Conservation (phyloP, 2,888 invertebrate genomes). For the Ryuthela nishihirai region DNA sequence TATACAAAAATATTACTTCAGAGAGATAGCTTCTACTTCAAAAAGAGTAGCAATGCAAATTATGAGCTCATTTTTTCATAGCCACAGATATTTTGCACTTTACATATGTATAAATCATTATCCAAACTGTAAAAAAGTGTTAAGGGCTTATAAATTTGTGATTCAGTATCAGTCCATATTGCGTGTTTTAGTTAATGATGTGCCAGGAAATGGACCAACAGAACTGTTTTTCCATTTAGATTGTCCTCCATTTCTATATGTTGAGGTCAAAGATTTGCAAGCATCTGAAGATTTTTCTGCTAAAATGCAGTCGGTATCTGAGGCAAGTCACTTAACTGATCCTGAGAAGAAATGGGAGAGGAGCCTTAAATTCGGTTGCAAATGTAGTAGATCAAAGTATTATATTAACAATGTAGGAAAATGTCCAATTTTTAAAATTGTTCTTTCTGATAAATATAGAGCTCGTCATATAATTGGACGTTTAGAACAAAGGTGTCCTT, state of each 20-base stretch:
- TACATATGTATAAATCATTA: constrained; percentile 12
- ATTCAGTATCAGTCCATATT: constrained; percentile 15
- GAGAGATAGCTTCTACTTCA: background rate
- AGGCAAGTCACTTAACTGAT: too few relatives aligned
- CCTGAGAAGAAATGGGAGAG: constrained; percentile 23
- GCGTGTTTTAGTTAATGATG: constrained; percentile 9
- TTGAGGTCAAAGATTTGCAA: constrained; percentile 1
- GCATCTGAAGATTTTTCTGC: too few relatives aligned
- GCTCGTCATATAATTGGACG: constrained; percentile 21
- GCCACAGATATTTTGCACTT: constrained; percentile 6
- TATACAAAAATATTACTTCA: constrained; percentile 37
- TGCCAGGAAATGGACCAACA: constrained; percentile 1
- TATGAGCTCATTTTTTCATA: constrained; percentile 26
- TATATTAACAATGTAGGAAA: constrained; percentile 6
- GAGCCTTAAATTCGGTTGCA: constrained; percentile 17
- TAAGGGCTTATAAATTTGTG: constrained; percentile 9
- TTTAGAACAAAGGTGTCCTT: constrained; percentile 17
- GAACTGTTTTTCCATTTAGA: constrained; percentile 14
- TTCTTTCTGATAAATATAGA: constrained; percentile 5
- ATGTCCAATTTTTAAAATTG: constrained; percentile 21
- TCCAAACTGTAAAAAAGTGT: background rate
- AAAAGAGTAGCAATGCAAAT: constrained; percentile 10
- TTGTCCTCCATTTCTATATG: constrained; percentile 11
- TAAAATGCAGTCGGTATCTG: too few relatives aligned
- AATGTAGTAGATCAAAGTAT: constrained; percentile 7